Percentiles rank a stretch among this genome's conserved stretches.
Evolutionary conservation across 1,140 invertebrate genomes (phyloP).

Genomic region (Brachionus rotundiformis): DNA sequence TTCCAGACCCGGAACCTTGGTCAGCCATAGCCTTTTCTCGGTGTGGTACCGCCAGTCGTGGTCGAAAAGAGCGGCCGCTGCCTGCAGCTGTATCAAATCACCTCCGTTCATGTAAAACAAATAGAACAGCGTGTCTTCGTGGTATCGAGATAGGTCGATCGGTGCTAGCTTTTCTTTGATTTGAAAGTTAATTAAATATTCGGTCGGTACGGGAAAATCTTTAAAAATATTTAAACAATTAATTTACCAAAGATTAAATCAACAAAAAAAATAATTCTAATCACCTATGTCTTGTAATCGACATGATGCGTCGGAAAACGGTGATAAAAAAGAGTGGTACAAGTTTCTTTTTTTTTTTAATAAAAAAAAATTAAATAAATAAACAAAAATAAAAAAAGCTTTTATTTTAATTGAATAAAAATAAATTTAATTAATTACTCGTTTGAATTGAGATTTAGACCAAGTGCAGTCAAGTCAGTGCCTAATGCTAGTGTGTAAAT

Average conservation of each 20-base stretch:
- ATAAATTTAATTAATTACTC: constrained; percentile 67
- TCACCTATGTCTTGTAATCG: constrained; percentile 87
- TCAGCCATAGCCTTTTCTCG: constrained; percentile 98
- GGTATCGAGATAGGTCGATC: constrained; percentile 90
- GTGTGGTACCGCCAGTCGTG: constrained; percentile 99
- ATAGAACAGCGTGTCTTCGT: constrained; percentile 97
- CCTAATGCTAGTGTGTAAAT: constrained; percentile 90
- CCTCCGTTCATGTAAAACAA: constrained; percentile 98
- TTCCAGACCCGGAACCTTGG: constrained; percentile 86
- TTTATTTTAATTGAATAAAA: too few relatives aligned
- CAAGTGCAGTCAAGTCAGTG: constrained; percentile 92
- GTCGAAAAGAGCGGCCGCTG: constrained; percentile 92
- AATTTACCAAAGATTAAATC: not conserved
- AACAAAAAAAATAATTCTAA: too few relatives aligned
- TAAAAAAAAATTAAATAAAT: too few relatives aligned
- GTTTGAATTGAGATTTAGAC: constrained; percentile 93
- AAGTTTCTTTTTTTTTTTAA: constrained; percentile 69
- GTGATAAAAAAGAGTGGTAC: constrained; percentile 94
- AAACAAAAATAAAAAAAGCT: too few relatives aligned
- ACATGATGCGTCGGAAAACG: constrained; percentile 94
- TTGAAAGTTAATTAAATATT: constrained; percentile 88
- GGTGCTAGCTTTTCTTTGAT: constrained; percentile 75
- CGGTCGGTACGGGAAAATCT: constrained; percentile 95
- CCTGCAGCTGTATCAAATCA: constrained; percentile 92
- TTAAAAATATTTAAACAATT: constrained; percentile 25